Evolutionary conservation across 2,797 vertebrate species (phyloP).

Genomic region (Picus viridis): DNA sequence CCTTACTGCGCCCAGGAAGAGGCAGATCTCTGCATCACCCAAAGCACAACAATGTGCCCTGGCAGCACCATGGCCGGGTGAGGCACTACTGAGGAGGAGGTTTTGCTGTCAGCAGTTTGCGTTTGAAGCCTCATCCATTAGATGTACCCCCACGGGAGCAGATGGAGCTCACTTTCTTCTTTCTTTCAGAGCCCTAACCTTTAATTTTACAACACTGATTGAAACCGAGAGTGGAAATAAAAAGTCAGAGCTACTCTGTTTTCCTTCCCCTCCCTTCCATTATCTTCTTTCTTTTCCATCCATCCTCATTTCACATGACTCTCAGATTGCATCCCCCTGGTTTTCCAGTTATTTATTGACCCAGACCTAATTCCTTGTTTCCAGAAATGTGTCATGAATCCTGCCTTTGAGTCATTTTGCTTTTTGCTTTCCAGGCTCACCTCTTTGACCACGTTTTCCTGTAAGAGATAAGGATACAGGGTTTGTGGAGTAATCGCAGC

Average conservation of each 20-base stretch:
- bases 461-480: conserved; percentile 46
- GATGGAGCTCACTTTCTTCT: neutral
- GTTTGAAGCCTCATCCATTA: neutral
- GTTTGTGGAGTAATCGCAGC: conserved; percentile 49
- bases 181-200: conserved; percentile 15
- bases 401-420: conserved; percentile 53
- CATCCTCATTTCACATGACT: conserved; percentile 56
- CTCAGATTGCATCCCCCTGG: conserved; percentile 53
- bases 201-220: conserved; percentile 56
- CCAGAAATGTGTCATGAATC: conserved; percentile 66
- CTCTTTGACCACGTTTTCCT: conserved; percentile 51
- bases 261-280: conserved; percentile 62
- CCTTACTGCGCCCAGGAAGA: neutral
- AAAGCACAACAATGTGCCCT: rapidly evolving
- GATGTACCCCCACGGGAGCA: neutral
- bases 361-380: conserved; percentile 67
- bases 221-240: conserved; percentile 71
- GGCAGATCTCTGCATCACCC: neutral
- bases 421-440: conserved; percentile 65
- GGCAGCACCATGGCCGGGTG: neutral
- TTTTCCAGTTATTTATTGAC: conserved; percentile 68
- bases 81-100: rapidly evolving
- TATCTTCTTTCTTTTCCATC: conserved; percentile 68
- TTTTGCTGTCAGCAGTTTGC: rapidly evolving
- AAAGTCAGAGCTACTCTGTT: conserved; percentile 55